These are phyloP conservation scores for Pseudachorutes palmiensis DNA, from an alignment of 1,140 invertebrate species.

Conservation along the genomic window DNA sequence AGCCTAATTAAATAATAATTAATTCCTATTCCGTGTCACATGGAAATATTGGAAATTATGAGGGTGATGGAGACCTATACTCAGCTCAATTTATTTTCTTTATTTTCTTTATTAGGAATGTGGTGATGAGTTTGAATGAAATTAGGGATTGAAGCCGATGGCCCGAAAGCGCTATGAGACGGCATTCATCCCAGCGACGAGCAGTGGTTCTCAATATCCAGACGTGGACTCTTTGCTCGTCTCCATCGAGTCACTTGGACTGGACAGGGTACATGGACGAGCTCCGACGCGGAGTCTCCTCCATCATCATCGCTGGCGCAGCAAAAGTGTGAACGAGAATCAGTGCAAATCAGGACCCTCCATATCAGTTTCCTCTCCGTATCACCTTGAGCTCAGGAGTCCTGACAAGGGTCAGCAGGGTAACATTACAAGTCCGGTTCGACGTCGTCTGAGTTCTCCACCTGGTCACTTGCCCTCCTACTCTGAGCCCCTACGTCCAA, in stretches of 20 bases:
- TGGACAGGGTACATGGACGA: slow-evolving; percentile 5
- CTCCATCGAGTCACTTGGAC: slow-evolving; percentile 25
- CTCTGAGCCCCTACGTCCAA: slow-evolving; percentile 32
- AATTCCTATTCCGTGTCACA: too few species aligned
- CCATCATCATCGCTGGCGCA: background rate
- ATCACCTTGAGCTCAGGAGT: slow-evolving; percentile 1
- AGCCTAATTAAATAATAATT: too few species aligned
- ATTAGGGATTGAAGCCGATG: slow-evolving; percentile 16
- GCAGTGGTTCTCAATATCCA: slow-evolving; percentile 15
- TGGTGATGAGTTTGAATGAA: background rate
- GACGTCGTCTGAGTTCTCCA: background rate
- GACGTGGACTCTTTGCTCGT: slow-evolving; percentile 34
- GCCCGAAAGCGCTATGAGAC: slow-evolving; percentile 38
- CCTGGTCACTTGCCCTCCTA: slow-evolving; percentile 16
- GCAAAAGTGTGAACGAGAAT: slow-evolving; percentile 6
- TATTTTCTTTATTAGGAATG: too few species aligned
- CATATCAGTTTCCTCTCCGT: slow-evolving; percentile 17
- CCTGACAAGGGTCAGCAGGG: background rate
- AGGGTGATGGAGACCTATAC: background rate
- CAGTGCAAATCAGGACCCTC: slow-evolving; percentile 20
- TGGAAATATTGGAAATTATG: too few species aligned
- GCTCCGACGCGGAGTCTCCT: background rate
- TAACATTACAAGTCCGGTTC: slow-evolving; percentile 9
- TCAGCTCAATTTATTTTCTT: too few species aligned
- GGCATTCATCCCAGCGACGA: slow-evolving; percentile 33